phyloP scores from a whole-genome alignment of 2,888 invertebrate genomes.

The Rhaphigaster nebulosa region DNA sequence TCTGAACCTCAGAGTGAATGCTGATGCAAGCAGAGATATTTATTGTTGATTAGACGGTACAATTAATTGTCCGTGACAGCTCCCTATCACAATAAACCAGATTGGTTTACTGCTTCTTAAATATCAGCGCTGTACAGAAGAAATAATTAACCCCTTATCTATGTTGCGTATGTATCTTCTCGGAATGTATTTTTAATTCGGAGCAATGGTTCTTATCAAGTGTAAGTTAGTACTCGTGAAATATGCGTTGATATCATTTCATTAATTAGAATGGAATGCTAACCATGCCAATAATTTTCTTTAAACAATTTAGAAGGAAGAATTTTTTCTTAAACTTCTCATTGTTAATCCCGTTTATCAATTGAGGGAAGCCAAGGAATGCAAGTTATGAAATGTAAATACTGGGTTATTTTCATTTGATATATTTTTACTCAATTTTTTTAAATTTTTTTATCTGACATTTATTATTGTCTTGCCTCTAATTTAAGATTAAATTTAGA shows the following conservation, averaged over 20 bases:
- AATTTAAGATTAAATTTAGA: too few species aligned
- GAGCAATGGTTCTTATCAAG: neutral
- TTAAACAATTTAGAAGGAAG: neutral
- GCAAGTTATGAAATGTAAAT: too few species aligned
- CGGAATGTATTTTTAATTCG: slow-evolving; percentile 31
- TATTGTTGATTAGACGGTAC: slow-evolving; percentile 8
- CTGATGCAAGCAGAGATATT: neutral
- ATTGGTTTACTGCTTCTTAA: slow-evolving; percentile 17
- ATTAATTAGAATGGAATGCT: neutral
- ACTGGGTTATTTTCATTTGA: too few species aligned
- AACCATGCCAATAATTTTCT: neutral
- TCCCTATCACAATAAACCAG: neutral
- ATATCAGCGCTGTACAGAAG: neutral
- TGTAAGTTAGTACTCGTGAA: neutral
- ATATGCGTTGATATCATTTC: neutral
- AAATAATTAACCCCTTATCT: slow-evolving; percentile 14
- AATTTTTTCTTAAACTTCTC: too few species aligned
- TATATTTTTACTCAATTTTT: too few species aligned
- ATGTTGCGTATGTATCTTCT: neutral
- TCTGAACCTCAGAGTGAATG: neutral
- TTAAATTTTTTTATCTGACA: too few species aligned
- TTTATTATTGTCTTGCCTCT: too few species aligned
- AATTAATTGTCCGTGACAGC: neutral
- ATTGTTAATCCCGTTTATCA: too few species aligned
- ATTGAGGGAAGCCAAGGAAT: too few species aligned